Base-by-base conservation (phyloP, 2,797 vertebrate species). In the Potorous gilbertii region DNA sequence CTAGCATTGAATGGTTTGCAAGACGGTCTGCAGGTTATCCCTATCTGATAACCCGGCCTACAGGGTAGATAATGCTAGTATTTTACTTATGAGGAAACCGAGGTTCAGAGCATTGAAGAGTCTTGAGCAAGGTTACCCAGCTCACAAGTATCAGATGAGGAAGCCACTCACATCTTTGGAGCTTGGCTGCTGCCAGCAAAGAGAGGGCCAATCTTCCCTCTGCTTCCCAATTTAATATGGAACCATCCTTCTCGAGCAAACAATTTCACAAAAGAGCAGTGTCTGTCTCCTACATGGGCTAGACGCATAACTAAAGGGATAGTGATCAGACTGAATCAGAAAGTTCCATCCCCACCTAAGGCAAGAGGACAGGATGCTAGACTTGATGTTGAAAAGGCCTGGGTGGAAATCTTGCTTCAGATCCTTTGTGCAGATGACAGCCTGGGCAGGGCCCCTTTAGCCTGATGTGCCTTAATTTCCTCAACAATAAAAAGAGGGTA, bases 291-390 rank as follows among this genome's bases (percentile, higher is more conserved):
- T 56, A 95, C 96, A 93, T 56, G 66, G 95, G 90, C 90, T 91
- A 95, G 90, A 54, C 87, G 92, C 57, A 97, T 34, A 95, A 8
- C 66, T 93, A 55, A 55, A 55, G 95, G 54, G 3, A 87, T 40
- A n/a, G 40, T 11, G 40, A 93, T 55, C 92, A 93, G 95, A 59
- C 94, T 16, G 46, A 93, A 87, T 95, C 13, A 93, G 96, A 95
- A 98, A 98, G 95, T 96, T 96, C 95, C 94, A 94, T 98, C 97
- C 92, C 87, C 57, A 97, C 92, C 96, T 92, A 96, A 97, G 93
- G 94, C 95, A 87, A 87, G 40, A 87, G 9, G 40, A 9, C 0
- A 27, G 21, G 74, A 27, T 21, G 12, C 40, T 87, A 21, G 21
- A 46, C 74, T 87, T 87, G 40, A 11, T 24, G 40, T 40, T 46